Evolutionary conservation across 2,797 vertebrate genomes (phyloP), one percentile per base, ranked within the genome.

Genomic region (Danio kyathit): DNA sequence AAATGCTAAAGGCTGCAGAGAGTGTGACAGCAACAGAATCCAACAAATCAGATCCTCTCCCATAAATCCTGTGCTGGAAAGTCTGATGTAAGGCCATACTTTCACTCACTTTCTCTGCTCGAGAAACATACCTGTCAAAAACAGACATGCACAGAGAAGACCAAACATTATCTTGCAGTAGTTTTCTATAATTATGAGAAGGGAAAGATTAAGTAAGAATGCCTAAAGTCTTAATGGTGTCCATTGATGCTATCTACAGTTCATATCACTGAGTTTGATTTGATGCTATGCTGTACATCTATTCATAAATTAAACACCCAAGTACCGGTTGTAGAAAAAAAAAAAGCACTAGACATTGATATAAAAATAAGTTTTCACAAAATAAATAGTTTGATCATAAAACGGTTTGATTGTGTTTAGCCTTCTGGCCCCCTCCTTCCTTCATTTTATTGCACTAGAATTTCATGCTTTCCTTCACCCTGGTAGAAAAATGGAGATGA

Each of bases 321-420:
- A 29, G 51, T 59, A 51, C 40, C 46, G 59, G 21, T 61, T 83
- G 14, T 63, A 67, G 9, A 67, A 72, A 29, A 29, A 5, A 66
- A 71, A 63, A 65, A 70, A 71, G 41, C 40, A 65, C 43, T 38
- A 16, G 16, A 14, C 40, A 51, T 73, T 81, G 5, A 91, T 93
- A 93, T 88, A 94, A 94, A 89, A 95, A 93, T 91, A 94, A 85
- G 88, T 91, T 81, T 90, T 79, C 87, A 78, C 83, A 90, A 92
- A 94, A 95, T 95, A 94, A 95, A 94, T 93, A 94, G 86, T 88
- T 87, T 88, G 89, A 89, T 87, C 87, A 85, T 88, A 78, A 84
- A 82, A 91, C 44, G 54, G 56, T 82, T 81, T 87, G 79, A 83
- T 86, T 80, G 83, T 81, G 72, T 79, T 84, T 88, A 44, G 70